Evolutionary conservation across 2,888 invertebrate species (phyloP), one percentile per base, ranked within the genome.

Genomic region (Pristionchus entomophagus): DNA sequence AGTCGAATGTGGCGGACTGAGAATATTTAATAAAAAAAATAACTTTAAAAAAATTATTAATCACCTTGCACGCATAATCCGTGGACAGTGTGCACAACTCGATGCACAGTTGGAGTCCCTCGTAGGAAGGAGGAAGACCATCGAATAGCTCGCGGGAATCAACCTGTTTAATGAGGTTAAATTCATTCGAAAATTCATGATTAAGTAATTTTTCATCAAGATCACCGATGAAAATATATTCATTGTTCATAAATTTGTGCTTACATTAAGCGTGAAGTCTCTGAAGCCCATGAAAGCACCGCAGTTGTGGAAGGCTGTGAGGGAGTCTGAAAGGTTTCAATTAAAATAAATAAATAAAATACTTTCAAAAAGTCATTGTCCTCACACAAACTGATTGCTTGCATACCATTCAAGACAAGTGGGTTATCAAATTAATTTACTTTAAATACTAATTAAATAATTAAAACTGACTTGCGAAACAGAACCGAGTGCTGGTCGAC

Each of bases 21-120:
- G 77, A 51, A 14, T 4, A 65, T 2, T 62, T n/a, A n/a, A n/a
- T 38, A n/a, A 19, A 65, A 35, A 65, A 35, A 19, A 2, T 35
- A 14, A 26, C 10, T 17, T 41, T 78, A 41, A 41, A 78, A 41
- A 41, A 41, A 26, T 1, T 22, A 22, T 29, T 0, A 41, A n/a
- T 83, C 78, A 91, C 91, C 86, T 89, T 87, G 87, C 93, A 93
- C 1, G 89, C 88, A 86, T 92, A 93, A 56, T 90, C 88, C 26
- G 88, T 91, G 0, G 91, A 89, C 22, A 93, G 88, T 8, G 92
- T 91, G 82, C 93, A 93, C 49, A 93, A 81, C 84, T 93, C 93
- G 22, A 93, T 88, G 87, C 93, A 93, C n/a, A 91, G 88, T 26
- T 91, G 92, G 84, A 93, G 88, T 45, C 93, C 93, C 17, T 92